Percentiles rank a stretch among this genome's conserved stretches.
Evolutionary conservation across 1,140 invertebrate genomes (phyloP).

Genomic region (Bombyx mandarina): DNA sequence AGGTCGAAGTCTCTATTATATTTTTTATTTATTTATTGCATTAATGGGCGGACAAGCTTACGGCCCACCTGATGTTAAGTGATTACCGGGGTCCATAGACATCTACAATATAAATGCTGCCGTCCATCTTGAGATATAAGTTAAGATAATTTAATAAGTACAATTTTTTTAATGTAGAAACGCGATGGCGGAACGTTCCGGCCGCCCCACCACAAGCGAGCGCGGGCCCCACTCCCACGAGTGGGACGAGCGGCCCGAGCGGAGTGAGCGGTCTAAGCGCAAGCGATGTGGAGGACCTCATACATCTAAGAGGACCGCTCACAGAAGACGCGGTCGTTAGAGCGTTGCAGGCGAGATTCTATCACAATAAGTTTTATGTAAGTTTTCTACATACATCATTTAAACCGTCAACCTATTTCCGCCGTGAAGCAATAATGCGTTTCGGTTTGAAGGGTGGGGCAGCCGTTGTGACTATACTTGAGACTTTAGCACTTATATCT

Average conservation of each 20-base stretch:
- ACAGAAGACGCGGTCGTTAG: constrained; percentile 94
- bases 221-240: constrained; percentile 18
- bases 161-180: constrained; percentile 23
- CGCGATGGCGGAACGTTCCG: constrained; percentile 29
- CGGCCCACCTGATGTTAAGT: no score
- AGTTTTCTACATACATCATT: constrained; percentile 59
- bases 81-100: no score
- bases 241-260: constrained; percentile 35
- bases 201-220: constrained; percentile 22
- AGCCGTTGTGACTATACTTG: no score
- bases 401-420: not conserved
- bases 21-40: no score
- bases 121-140: no score
- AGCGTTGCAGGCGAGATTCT: constrained; percentile 90
- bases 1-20: no score
- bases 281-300: constrained; percentile 83
- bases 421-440: no score
- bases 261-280: constrained; percentile 57
- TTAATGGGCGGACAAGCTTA: no score
- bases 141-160: no score
- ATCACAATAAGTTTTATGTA: constrained; percentile 89
- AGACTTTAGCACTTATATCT: no score
- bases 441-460: no score
- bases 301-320: constrained; percentile 90
- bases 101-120: no score